Base-by-base conservation (phyloP, 2,888 invertebrate species). In the Erpobdella octoculata region DNA sequence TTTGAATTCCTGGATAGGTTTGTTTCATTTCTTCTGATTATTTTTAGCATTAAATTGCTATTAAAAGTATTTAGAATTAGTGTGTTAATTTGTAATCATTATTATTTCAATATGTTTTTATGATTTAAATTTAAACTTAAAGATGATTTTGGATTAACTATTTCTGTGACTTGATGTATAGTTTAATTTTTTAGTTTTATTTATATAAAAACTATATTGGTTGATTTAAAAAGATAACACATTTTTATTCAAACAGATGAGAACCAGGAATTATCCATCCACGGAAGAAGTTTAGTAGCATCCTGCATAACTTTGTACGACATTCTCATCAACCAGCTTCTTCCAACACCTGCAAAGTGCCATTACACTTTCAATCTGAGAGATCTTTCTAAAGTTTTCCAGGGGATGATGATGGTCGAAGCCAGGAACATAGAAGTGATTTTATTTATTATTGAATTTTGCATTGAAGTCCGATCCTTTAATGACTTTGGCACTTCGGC, bases 1-100 rank as follows among this genome's bases (percentile, higher is more conserved):
- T 76, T 82, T 90, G 3, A 81, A 83, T 2, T 89, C 88, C 0
- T 91, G 90, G 90, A 84, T 89, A 1, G 81, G 85, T 28, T 74
- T 78, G 81, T 78, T 33, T 36, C 12, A 15, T 71, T 15, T 25
- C 21, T 9, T 33, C 37, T 41, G n/a, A 12, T 9, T 25, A 15
- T 33, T 9, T 33, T 64, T 64, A n/a, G n/a, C n/a, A n/a, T n/a
- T n/a, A n/a, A n/a, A n/a, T n/a, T n/a, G n/a, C n/a, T n/a, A n/a
- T n/a, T n/a, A n/a, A n/a, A n/a, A n/a, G n/a, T n/a, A n/a, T n/a
- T n/a, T n/a, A n/a, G n/a, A n/a, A n/a, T n/a, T n/a, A 15, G 12
- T 37, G 18, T 46, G 8, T 12, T 72, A 75, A n/a, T 59, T 25
- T 59, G 9, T 25, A 21, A 9, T 59, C n/a, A 25, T 15, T 21